Evolutionary conservation across 2,113 vertebrate species (phyloP).

Genomic region (Rhea americana): DNA sequence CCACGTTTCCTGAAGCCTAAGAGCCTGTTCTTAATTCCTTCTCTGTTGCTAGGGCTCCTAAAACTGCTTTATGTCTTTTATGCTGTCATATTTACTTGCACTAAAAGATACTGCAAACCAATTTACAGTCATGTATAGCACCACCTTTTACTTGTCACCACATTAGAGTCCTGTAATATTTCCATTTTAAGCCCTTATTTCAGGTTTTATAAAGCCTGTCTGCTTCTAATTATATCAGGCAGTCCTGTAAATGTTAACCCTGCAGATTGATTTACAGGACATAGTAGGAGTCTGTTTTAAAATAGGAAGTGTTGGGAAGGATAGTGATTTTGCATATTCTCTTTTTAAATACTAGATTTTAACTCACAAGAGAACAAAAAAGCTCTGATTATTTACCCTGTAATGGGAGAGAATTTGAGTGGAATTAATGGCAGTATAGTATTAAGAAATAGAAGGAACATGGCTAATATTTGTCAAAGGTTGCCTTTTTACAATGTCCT

Average conservation of each 20-base stretch:
- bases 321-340: not conserved
- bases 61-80: constrained; percentile 10
- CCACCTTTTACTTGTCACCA: not conserved
- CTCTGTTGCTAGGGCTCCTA: not conserved
- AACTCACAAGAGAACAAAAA: constrained; percentile 6
- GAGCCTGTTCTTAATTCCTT: not conserved
- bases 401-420: not conserved
- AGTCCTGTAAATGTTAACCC: not conserved
- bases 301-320: constrained; percentile 9
- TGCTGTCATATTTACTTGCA: constrained; percentile 15
- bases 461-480: not conserved
- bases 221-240: constrained; percentile 22
- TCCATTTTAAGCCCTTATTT: constrained; percentile 6
- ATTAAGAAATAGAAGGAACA: not conserved
- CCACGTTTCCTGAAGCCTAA: not conserved
- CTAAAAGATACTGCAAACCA: not conserved
- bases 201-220: constrained; percentile 14
- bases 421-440: not conserved
- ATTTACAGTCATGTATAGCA: not conserved
- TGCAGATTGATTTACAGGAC: constrained; percentile 9
- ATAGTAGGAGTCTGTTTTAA: not conserved
- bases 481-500: not conserved
- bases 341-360: not conserved
- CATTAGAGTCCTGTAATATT: not conserved
- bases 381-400: not conserved